phyloP scores from a whole-genome alignment of 2,888 invertebrate genomes.

The Lacanobia wlatinum region DNA sequence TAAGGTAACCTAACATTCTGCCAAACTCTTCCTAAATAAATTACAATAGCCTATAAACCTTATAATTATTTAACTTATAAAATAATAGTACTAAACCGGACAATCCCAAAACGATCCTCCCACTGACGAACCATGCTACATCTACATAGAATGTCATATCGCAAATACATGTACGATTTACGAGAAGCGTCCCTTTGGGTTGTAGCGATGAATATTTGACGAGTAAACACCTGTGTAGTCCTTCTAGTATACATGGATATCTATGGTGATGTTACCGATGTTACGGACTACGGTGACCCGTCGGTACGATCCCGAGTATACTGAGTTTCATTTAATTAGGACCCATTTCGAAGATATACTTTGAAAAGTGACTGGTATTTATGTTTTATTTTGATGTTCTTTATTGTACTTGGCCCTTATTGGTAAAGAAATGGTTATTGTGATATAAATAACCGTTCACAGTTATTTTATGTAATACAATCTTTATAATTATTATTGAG shows the following conservation, averaged over 20 bases:
- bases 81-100: constrained; percentile 4
- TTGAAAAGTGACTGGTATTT: constrained; percentile 6
- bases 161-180: constrained; percentile 44
- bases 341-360: constrained; percentile 2
- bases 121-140: background rate
- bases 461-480: background rate
- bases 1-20: background rate
- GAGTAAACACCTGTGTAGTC: constrained; percentile 41
- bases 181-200: constrained; percentile 44
- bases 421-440: too few relatives aligned
- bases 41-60: background rate
- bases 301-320: background rate
- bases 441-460: too few relatives aligned
- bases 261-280: constrained; percentile 11
- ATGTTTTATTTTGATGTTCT: background rate
- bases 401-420: background rate
- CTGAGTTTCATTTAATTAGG: constrained; percentile 16
- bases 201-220: constrained; percentile 50
- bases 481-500: background rate
- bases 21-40: background rate
- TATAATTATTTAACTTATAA: background rate
- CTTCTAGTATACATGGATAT: constrained; percentile 21
- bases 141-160: constrained; percentile 37
- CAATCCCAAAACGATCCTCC: constrained; percentile 19
- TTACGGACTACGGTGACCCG: constrained; percentile 10